Evolutionary conservation across 2,888 invertebrate species (phyloP), one percentile per base, ranked within the genome.

Genomic region (Acanthacorydalis orientalis): DNA sequence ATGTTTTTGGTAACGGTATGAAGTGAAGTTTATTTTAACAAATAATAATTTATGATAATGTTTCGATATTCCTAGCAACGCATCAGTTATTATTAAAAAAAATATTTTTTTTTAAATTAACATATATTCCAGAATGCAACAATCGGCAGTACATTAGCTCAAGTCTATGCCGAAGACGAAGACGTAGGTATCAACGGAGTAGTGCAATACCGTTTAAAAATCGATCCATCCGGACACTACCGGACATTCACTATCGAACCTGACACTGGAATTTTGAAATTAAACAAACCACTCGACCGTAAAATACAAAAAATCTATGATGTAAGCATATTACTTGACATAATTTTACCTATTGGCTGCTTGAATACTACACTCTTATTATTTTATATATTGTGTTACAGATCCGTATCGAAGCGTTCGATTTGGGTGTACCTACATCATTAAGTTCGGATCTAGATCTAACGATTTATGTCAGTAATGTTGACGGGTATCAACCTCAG

Each of bases 181-280:
- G 95, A 95, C 61, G 79, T 83, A 43, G 95, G 93, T 0, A 73
- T 77, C 11, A 95, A 95, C 66, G 92, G 91, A 1, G 80, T 86
- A n/a, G 84, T 95, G 7, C 73, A 84, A 15, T 95, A 89, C 67
- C 74, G 86, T 8, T 65, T 91, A 43, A 78, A 83, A 55, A 77
- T 79, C n/a, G 88, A 90, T 68, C 76, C 83, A 12, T 75, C 78
- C 51, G 85, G 84, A 2, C 84, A 88, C 56, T 87, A 83, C 77
- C 77, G 82, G 54, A 76, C 82, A 31, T 95, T 95, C 67, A 68
- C 76, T 48, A 77, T 95, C 51, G 82, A 92, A 62, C 76, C 83
- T 7, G 76, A 77, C 23, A 80, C 79, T 8, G 95, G 93, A 1
- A 73, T 80, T 11, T 70, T 95, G 51, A 76, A 80, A 16, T 74